Evolutionary conservation across 2,888 invertebrate species (phyloP), one percentile per base, ranked within the genome.

Genomic region (Melangyna quadrimaculata): DNA sequence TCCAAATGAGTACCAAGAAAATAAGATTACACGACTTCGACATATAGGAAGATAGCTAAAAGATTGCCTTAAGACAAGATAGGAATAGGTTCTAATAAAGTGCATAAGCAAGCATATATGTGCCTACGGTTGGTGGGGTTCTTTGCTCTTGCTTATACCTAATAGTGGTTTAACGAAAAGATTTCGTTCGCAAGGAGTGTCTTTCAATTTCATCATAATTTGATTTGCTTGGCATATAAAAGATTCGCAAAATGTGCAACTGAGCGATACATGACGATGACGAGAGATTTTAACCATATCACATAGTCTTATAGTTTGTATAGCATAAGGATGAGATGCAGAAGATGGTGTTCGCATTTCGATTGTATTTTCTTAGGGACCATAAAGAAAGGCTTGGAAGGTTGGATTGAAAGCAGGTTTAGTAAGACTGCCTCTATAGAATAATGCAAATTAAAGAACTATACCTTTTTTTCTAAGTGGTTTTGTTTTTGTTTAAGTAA

Each of bases 171-270:
- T 65, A 37, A 22, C 37, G 35, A 40, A 12, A 67, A 29, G 24
- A 67, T 53, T 78, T 61, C 7, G 19, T 27, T n/a, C n/a, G n/a
- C n/a, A n/a, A n/a, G 24, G 14, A 69, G 63, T n/a, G n/a, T 59
- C 67, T 77, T 75, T 72, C 72, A 79, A 75, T 80, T 72, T 53
- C 37, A 67, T 24, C 55, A 78, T 81, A 74, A 81, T 81, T 70
- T 6, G 51, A 81, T 80, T 80, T 80, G n/a, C 53, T 29, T 40
- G 22, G 22, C 35, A 8, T 51, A 59, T 51, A 69, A 37, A 59
- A 24, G 63, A 48, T 12, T 48, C n/a, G 19, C 37, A 32, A 53
- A n/a, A 48, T n/a, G 55, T 27, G 43, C 53, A 43, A 63, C 37
- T 40, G 4, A 61, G n/a, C 63, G 10, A 24, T 32, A 43, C 22